Percentiles rank a stretch among this genome's conserved stretches.
These are phyloP conservation scores for Yponomeuta plumbellus DNA, from an alignment of 2,888 invertebrate species.

Conservation along the genomic window DNA sequence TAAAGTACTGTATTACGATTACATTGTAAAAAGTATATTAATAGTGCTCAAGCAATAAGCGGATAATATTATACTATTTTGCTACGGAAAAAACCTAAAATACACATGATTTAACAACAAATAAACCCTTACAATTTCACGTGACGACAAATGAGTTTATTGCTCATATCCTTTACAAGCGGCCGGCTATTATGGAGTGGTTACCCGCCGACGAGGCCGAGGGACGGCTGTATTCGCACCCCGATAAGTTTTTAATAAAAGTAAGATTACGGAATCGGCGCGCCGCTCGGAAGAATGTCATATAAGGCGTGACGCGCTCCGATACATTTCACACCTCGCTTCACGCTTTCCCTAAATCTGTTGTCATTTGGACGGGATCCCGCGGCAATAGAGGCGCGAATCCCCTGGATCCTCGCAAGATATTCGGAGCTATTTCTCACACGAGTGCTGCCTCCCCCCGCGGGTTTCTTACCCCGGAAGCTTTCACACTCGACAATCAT, in stretches of 20 bases:
- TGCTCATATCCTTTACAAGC: not conserved
- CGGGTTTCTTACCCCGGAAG: not conserved
- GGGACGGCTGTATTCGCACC: constrained; percentile 13
- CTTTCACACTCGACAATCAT: not conserved
- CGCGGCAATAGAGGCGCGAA: constrained; percentile 64
- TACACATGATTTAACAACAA: constrained; percentile 2
- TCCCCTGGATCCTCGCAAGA: constrained; percentile 65
- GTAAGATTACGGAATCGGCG: constrained; percentile 60
- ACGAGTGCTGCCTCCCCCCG: constrained; percentile 37
- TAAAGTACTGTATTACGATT: too few relatives aligned
- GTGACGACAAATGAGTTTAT: not conserved
- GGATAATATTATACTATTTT: not conserved
- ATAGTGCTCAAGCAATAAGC: too few relatives aligned
- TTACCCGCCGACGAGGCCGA: not conserved
- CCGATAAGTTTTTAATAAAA: constrained; percentile 69
- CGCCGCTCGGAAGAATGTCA: constrained; percentile 68
- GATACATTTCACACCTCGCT: constrained; percentile 74
- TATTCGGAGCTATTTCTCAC: constrained; percentile 70
- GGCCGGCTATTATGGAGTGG: constrained; percentile 29
- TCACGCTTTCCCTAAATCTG: constrained; percentile 71
- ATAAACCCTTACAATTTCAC: not conserved
- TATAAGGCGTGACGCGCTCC: constrained; percentile 64
- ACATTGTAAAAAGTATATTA: too few relatives aligned
- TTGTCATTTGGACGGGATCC: constrained; percentile 72
- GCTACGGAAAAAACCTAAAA: not conserved